phyloP scores from a whole-genome alignment of 2,888 invertebrate genomes.

The Adelognathus sp. region DNA sequence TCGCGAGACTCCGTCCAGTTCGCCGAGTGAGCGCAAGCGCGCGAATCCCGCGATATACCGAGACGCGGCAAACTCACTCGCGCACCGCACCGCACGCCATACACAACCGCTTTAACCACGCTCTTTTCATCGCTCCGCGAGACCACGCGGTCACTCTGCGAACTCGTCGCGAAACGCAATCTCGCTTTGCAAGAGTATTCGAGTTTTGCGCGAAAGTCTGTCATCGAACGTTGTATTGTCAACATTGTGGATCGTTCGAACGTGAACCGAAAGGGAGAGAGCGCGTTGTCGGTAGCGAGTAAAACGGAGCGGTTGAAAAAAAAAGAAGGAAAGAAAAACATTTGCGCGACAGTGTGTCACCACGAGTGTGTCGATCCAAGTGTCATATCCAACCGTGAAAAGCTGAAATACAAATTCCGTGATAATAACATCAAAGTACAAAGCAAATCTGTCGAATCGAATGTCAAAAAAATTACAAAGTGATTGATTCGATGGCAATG shows the following conservation, averaged over 20 bases:
- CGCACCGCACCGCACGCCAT: conserved; percentile 80
- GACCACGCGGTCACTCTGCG: conserved; percentile 71
- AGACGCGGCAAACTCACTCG: conserved; percentile 80
- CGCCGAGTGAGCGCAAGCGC: conserved; percentile 75
- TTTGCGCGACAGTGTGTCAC: conserved; percentile 43
- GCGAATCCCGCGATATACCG: conserved; percentile 77
- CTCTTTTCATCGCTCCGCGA: conserved; percentile 71
- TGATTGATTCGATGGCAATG: conserved; percentile 29
- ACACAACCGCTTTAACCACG: conserved; percentile 77
- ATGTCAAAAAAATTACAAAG: conserved; percentile 42
- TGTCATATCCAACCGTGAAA: conserved; percentile 16
- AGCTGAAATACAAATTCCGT: not conserved
- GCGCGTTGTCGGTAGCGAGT: conserved; percentile 31
- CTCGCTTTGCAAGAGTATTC: no score
- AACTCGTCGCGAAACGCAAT: not conserved
- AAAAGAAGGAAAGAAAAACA: not conserved
- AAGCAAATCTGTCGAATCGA: conserved; percentile 24
- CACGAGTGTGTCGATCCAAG: conserved; percentile 47
- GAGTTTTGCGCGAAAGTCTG: not conserved
- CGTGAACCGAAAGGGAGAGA: conserved; percentile 3
- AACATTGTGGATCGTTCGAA: not conserved
- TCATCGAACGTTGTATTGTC: conserved; percentile 13
- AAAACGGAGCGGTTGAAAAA: not conserved
- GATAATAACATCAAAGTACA: not conserved
- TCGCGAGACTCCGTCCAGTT: conserved; percentile 52